Percentiles rank a stretch among this genome's conserved stretches.
Conservation (phyloP, 2,797 vertebrate genomes). For the Gymnothorax javanicus region DNA sequence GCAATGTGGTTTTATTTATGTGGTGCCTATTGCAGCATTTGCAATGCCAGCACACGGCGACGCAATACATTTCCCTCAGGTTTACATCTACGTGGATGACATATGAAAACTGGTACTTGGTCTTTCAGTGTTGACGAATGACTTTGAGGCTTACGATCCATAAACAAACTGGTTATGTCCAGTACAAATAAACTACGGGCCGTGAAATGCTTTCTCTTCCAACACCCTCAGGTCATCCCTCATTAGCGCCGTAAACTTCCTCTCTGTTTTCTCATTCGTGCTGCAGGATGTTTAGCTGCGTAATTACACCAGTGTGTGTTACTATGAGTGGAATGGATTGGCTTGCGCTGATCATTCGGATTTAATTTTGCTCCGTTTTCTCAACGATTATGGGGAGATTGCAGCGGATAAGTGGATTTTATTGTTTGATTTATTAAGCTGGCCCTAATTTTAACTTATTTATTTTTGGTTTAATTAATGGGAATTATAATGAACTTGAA, state of each 20-base stretch:
- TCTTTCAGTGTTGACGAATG: conserved; percentile 12
- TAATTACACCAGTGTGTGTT: neutral
- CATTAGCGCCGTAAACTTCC: neutral
- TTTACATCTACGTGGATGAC: neutral
- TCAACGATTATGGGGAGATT: conserved; percentile 15
- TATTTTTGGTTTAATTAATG: conserved; percentile 7
- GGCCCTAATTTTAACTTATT: neutral
- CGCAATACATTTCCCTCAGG: neutral
- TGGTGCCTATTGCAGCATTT: neutral
- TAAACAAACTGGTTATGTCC: neutral
- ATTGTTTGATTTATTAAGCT: conserved; percentile 7
- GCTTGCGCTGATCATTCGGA: neutral
- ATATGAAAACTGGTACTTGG: conserved; percentile 9
- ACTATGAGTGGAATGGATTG: neutral
- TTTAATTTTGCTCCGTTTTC: neutral
- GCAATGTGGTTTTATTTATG: neutral
- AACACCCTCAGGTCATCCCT: neutral
- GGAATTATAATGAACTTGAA: neutral
- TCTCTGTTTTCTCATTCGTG: neutral
- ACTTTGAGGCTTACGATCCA: neutral
- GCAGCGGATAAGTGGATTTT: neutral
- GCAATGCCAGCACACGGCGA: neutral
- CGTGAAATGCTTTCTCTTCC: conserved; percentile 8
- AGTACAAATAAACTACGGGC: neutral
- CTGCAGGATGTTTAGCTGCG: conserved; percentile 26